Evolutionary conservation across 1,140 invertebrate genomes (phyloP).

Genomic region (Drosophila teissieri): DNA sequence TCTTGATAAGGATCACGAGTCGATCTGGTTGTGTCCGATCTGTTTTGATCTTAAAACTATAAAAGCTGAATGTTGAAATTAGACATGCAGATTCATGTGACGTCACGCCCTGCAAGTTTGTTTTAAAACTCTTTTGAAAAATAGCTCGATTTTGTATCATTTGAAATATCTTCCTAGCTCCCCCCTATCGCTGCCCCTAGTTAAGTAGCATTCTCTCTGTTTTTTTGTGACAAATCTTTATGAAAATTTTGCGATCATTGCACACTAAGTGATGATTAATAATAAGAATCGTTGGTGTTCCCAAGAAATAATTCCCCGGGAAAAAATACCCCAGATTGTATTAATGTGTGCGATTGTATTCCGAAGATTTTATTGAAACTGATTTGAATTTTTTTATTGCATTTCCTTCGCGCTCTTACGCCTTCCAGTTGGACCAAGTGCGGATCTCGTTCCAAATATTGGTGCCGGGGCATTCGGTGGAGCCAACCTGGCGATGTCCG

Average conservation of each 20-base stretch:
- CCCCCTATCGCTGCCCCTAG: no score
- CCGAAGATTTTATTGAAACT: conserved; percentile 32
- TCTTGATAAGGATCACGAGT: no score
- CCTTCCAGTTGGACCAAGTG: conserved; percentile 87
- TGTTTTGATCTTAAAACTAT: no score
- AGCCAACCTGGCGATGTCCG: conserved; percentile 89
- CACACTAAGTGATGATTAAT: neutral
- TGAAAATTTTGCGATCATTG: neutral
- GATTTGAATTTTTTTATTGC: conserved; percentile 3
- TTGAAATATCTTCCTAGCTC: no score
- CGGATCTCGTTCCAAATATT: conserved; percentile 87
- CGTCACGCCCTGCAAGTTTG: no score
- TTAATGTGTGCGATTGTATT: conserved; percentile 44
- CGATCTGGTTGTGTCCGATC: no score
- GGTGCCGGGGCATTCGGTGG: conserved; percentile 90
- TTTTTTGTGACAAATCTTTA: no score
- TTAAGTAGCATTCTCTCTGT: no score
- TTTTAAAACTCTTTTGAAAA: no score
- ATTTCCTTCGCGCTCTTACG: conserved; percentile 33
- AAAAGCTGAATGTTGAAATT: no score
- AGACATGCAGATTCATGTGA: no score
- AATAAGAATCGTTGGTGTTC: neutral
- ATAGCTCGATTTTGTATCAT: no score
- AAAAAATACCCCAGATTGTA: conserved; percentile 30
- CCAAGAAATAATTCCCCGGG: conserved; percentile 7